phyloP scores from a whole-genome alignment of 2,888 invertebrate species.

The Theodoxus fluviatilis region DNA sequence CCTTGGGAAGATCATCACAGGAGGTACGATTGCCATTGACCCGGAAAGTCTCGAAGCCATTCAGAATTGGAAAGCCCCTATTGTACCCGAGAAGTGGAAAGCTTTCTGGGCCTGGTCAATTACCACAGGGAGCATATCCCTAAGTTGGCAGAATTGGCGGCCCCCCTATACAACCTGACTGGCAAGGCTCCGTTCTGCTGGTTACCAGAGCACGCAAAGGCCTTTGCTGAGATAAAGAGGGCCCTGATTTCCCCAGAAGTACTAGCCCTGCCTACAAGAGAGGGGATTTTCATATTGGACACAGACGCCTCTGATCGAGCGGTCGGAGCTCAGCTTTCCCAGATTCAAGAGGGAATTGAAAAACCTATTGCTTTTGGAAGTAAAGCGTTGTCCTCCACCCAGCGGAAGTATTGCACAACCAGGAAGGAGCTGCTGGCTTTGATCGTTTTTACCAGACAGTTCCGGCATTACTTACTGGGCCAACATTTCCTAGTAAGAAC shows the following conservation, averaged over 20 bases:
- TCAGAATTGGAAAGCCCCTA: slow-evolving; percentile 30
- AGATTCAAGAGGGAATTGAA: slow-evolving; percentile 35
- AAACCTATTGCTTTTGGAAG: slow-evolving; percentile 35
- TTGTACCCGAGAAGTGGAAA: slow-evolving; percentile 27
- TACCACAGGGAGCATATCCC: slow-evolving; percentile 34
- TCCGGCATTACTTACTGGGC: slow-evolving; percentile 34
- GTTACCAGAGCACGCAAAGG: slow-evolving; percentile 7
- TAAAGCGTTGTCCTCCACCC: slow-evolving; percentile 30
- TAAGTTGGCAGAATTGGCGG: slow-evolving; percentile 25
- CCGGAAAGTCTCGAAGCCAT: slow-evolving; percentile 20
- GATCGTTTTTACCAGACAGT: slow-evolving; percentile 33
- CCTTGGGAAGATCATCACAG: slow-evolving; percentile 28
- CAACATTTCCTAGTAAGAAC: slow-evolving; percentile 30
- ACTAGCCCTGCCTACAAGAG: slow-evolving; percentile 29
- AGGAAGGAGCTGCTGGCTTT: slow-evolving; percentile 33
- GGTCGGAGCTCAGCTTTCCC: slow-evolving; percentile 34
- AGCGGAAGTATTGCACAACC: slow-evolving; percentile 31
- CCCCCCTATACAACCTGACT: slow-evolving; percentile 31
- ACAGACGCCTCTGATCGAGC: slow-evolving; percentile 37
- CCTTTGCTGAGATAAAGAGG: slow-evolving; percentile 26
- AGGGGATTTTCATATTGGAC: slow-evolving; percentile 33
- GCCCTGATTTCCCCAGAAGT: slow-evolving; percentile 27
- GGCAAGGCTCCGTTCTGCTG: slow-evolving; percentile 24
- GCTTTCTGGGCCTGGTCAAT: slow-evolving; percentile 35
- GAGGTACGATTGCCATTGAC: slow-evolving; percentile 25